Percentiles rank a stretch among this genome's conserved stretches.
Evolutionary conservation across 1,140 invertebrate species (phyloP).

Genomic region (Drosophila oshimai): DNA sequence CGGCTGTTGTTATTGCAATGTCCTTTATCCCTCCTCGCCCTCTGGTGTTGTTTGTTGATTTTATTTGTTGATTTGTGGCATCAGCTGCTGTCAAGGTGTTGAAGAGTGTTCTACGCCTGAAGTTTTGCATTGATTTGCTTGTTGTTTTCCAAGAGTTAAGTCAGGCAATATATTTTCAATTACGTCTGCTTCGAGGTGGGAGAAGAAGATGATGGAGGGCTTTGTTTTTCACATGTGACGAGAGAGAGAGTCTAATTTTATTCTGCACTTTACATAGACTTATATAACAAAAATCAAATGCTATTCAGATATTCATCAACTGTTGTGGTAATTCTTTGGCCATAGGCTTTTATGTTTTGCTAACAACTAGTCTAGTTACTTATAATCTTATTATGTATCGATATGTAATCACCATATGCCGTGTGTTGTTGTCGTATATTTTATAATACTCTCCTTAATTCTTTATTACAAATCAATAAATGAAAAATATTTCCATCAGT

Average conservation of each 20-base stretch:
- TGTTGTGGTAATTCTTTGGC: neutral
- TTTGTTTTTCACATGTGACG: slow-evolving; percentile 13
- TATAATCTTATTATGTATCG: slow-evolving; percentile 16
- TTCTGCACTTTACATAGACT: neutral
- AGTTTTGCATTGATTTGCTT: slow-evolving; percentile 28
- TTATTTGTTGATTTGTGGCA: slow-evolving; percentile 68
- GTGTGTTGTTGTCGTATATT: slow-evolving; percentile 36
- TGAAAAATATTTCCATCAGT: neutral
- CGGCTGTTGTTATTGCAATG: neutral
- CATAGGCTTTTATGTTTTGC: neutral
- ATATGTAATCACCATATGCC: slow-evolving; percentile 9
- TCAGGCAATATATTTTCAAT: slow-evolving; percentile 54
- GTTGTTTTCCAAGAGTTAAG: slow-evolving; percentile 8
- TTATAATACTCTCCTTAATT: slow-evolving; percentile 32
- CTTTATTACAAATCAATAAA: neutral
- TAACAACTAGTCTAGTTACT: slow-evolving; percentile 8
- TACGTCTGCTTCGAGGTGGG: slow-evolving; percentile 14
- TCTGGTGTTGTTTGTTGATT: slow-evolving; percentile 30
- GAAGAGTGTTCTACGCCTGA: slow-evolving; percentile 28
- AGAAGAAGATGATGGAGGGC: slow-evolving; percentile 13
- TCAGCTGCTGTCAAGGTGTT: slow-evolving; percentile 72
- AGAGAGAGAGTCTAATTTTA: neutral
- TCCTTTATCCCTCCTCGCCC: neutral
- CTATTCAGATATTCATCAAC: neutral
- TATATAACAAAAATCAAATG: neutral